Conservation (phyloP, 2,113 vertebrate genomes). For the Panurus biarmicus region DNA sequence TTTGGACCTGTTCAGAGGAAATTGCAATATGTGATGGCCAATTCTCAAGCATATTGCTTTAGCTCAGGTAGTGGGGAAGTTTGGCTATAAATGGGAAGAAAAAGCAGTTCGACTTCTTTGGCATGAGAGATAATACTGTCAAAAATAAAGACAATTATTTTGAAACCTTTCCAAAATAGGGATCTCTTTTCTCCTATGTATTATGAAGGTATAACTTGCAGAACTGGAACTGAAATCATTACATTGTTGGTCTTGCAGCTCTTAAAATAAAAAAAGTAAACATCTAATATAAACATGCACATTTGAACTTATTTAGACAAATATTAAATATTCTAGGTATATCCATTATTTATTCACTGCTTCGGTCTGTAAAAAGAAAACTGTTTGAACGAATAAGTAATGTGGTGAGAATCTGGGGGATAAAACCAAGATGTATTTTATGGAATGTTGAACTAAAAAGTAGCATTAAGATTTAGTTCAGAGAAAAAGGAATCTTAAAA, state of each 20-base stretch:
- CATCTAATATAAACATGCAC: background rate
- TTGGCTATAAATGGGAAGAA: background rate
- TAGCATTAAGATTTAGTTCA: background rate
- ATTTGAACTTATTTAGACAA: background rate
- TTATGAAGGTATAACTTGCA: background rate
- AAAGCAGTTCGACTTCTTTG: background rate
- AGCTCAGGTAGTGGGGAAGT: background rate
- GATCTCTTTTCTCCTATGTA: background rate
- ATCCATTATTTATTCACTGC: background rate
- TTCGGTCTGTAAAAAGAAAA: background rate
- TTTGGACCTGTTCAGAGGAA: background rate
- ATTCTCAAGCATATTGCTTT: background rate
- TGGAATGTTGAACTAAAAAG: background rate
- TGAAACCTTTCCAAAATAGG: background rate
- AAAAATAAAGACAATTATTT: background rate
- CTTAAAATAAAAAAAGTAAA: background rate
- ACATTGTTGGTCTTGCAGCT: accelerated
- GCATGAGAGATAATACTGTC: background rate
- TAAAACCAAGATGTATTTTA: background rate
- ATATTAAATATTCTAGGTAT: background rate
- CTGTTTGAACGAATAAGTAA: background rate
- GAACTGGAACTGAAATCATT: background rate
- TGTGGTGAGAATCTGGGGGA: background rate
- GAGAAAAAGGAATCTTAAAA: background rate
- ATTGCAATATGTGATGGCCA: background rate